Conservation (phyloP, 92 coral and sea anemone genomes). For the Isaurus tuberculatus region DNA sequence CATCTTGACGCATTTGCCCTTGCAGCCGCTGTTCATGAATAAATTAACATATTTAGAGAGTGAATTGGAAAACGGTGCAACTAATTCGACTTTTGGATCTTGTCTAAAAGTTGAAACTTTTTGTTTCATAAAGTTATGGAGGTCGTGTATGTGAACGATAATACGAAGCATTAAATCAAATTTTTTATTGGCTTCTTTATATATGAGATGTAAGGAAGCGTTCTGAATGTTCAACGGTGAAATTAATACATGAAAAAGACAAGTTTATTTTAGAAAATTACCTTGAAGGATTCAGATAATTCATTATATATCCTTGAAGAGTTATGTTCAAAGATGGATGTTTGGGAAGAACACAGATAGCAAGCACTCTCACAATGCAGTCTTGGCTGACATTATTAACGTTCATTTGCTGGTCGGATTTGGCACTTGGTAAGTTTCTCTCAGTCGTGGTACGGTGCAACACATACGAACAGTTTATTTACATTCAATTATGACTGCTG, state of each 20-base stretch:
- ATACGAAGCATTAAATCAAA: neutral
- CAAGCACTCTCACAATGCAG: constrained; percentile 8
- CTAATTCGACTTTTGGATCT: constrained; percentile 17
- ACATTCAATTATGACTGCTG: constrained; percentile 22
- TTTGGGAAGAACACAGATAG: constrained; percentile 32
- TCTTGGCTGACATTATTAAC: neutral
- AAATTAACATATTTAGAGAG: constrained; percentile 41
- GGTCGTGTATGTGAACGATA: constrained; percentile 1
- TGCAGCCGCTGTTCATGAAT: constrained; percentile 50
- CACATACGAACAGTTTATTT: constrained; percentile 10
- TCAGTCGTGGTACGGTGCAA: constrained; percentile 32
- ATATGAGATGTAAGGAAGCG: neutral
- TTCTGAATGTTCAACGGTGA: neutral
- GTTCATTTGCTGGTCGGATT: constrained; percentile 60
- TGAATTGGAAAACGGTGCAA: constrained; percentile 19
- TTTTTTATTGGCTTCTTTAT: neutral
- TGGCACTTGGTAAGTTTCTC: constrained; percentile 52
- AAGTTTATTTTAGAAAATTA: constrained; percentile 1
- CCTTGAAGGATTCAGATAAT: neutral
- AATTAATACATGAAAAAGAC: neutral
- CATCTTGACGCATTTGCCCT: constrained; percentile 81
- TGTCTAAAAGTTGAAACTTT: neutral
- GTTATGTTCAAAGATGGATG: constrained; percentile 43
- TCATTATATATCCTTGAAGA: constrained; percentile 1
- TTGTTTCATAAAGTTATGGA: neutral